phyloP scores from a whole-genome alignment of 2,888 invertebrate species.

The Plagodis dolabraria region DNA sequence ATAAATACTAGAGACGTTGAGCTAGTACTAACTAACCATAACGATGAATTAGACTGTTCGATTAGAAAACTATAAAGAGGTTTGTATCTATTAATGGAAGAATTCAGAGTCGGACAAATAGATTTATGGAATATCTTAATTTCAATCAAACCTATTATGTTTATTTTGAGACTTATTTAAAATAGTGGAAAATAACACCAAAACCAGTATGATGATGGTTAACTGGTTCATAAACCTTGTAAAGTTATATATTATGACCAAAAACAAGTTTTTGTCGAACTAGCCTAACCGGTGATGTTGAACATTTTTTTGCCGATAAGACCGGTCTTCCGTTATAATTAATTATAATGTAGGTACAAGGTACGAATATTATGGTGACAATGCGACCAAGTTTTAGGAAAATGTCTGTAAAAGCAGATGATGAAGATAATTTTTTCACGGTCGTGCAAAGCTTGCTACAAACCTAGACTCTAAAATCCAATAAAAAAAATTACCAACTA shows the following conservation, averaged over 20 bases:
- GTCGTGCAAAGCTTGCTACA: too few species aligned
- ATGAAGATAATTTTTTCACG: background rate
- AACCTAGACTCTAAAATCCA: too few species aligned
- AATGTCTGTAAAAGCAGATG: background rate
- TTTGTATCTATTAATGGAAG: too few species aligned
- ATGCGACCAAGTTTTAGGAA: slow-evolving; percentile 9
- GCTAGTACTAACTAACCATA: too few species aligned
- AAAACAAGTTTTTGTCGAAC: slow-evolving; percentile 36
- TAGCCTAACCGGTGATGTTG: slow-evolving; percentile 33
- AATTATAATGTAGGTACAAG: background rate
- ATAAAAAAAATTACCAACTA: too few species aligned
- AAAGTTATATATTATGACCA: slow-evolving; percentile 21
- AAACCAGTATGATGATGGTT: slow-evolving; percentile 14
- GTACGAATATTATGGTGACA: slow-evolving; percentile 1
- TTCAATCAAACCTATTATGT: background rate
- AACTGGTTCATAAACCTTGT: slow-evolving; percentile 14
- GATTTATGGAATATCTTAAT: too few species aligned
- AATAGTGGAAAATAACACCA: slow-evolving; percentile 30
- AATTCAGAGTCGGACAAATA: too few species aligned
- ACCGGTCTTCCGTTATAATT: slow-evolving; percentile 28
- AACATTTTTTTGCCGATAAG: slow-evolving; percentile 16
- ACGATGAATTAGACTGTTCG: too few species aligned
- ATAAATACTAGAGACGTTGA: too few species aligned
- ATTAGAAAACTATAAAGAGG: too few species aligned
- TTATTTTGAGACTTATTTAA: slow-evolving; percentile 2